Evolutionary conservation across 2,888 invertebrate genomes (phyloP).

Genomic region (Aspidiotus destructor): DNA sequence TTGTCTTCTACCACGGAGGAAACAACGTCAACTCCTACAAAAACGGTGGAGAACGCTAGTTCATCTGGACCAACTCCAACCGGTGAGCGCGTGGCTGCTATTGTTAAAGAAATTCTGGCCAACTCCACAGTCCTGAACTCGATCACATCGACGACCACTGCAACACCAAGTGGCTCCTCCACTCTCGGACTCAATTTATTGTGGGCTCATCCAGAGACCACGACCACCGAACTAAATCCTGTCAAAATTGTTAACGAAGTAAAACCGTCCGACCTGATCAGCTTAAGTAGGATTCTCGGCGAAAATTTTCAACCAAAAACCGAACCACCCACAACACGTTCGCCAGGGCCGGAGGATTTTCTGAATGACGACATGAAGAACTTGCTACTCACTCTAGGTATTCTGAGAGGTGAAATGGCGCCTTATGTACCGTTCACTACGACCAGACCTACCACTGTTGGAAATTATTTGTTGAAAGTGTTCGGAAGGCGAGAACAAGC

Average conservation of each 20-base stretch:
- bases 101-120: background rate
- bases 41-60: slow-evolving; percentile 1
- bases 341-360: slow-evolving; percentile 37
- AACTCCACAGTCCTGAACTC: background rate
- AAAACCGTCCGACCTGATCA: slow-evolving; percentile 25
- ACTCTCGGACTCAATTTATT: background rate
- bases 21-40: background rate
- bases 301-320: slow-evolving; percentile 9
- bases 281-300: slow-evolving; percentile 19
- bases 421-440: background rate
- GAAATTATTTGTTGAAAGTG: background rate
- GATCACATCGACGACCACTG: background rate
- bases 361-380: slow-evolving; percentile 41
- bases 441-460: slow-evolving; percentile 6
- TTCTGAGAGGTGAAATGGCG: slow-evolving; percentile 37
- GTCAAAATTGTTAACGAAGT: slow-evolving; percentile 25
- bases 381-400: slow-evolving; percentile 45
- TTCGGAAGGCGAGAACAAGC: slow-evolving; percentile 13
- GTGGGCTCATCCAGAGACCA: background rate
- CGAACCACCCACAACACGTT: slow-evolving; percentile 3
- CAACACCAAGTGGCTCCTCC: background rate
- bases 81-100: background rate
- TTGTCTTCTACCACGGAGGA: background rate
- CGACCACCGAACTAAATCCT: slow-evolving; percentile 18
- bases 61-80: slow-evolving; percentile 3